These are phyloP conservation scores for Amphipoea oculea DNA, from an alignment of 2,888 invertebrate genomes.

Conservation along the genomic window DNA sequence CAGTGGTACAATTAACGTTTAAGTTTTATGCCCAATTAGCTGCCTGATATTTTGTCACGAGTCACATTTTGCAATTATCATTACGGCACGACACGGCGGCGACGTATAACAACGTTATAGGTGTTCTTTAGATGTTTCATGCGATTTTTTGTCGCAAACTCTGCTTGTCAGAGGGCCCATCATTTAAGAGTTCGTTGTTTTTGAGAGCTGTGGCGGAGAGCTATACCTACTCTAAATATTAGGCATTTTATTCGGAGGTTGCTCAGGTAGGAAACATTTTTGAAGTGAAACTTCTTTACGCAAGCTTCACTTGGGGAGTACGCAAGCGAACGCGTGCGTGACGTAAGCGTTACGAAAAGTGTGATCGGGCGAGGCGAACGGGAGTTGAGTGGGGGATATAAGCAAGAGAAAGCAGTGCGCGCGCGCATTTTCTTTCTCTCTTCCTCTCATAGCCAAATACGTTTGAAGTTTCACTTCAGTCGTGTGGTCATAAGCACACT, in stretches of 20 bases:
- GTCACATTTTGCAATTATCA: constrained; percentile 60
- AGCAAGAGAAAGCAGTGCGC: too few relatives aligned
- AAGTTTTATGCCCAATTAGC: constrained; percentile 55
- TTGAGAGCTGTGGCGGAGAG: not conserved
- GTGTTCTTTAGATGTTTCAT: constrained; percentile 7
- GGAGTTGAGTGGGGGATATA: too few relatives aligned
- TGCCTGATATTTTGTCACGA: constrained; percentile 58
- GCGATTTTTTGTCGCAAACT: not conserved
- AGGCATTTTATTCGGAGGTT: not conserved
- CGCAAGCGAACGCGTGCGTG: too few relatives aligned
- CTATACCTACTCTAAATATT: not conserved
- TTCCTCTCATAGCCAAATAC: too few relatives aligned
- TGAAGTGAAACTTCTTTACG: too few relatives aligned
- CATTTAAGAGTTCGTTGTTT: not conserved
- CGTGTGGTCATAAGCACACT: too few relatives aligned
- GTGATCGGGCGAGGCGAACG: too few relatives aligned
- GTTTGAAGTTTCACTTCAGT: too few relatives aligned
- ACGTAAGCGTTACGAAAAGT: too few relatives aligned
- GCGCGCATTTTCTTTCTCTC: too few relatives aligned
- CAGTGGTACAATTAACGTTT: constrained; percentile 51
- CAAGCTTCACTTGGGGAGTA: too few relatives aligned
- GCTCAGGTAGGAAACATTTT: not conserved
- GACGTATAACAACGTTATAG: constrained; percentile 13
- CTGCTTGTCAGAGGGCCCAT: not conserved
- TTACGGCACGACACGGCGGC: constrained; percentile 41